Percentiles rank a stretch among this genome's conserved stretches.
Evolutionary conservation across 2,797 vertebrate genomes (phyloP).

Genomic region (Antennarius maculatus): DNA sequence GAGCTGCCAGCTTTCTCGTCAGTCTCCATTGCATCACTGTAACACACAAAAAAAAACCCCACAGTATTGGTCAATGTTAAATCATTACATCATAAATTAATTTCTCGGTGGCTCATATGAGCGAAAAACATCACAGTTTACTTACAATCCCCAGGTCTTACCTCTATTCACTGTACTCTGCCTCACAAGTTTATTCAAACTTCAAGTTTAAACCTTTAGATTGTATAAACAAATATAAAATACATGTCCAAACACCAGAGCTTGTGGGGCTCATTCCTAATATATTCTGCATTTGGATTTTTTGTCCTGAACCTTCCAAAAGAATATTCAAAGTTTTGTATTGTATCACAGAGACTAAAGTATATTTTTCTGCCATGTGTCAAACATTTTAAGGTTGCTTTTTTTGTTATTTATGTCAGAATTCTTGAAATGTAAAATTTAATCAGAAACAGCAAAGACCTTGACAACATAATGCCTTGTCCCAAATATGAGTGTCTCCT

Average conservation of each 20-base stretch:
- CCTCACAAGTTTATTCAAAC: not conserved
- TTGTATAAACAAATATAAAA: not conserved
- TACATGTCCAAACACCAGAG: not conserved
- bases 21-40: slow-evolving; percentile 96
- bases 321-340: not conserved
- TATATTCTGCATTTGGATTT: not conserved
- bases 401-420: too few relatives aligned
- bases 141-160: not conserved
- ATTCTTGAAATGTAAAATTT: not conserved
- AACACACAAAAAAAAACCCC: slow-evolving; percentile 45
- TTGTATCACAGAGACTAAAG: too few relatives aligned
- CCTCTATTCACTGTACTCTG: not conserved
- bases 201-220: not conserved
- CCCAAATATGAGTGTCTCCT: not conserved
- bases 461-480: not conserved
- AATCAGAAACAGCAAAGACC: not conserved
- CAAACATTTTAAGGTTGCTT: too few relatives aligned
- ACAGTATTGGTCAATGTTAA: not conserved
- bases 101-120: not conserved
- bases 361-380: too few relatives aligned
- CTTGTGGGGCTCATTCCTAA: not conserved
- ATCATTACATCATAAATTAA: not conserved
- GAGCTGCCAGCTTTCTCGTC: slow-evolving; percentile 91
- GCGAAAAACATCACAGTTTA: not conserved
- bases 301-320: not conserved